Evolutionary conservation across 2,888 invertebrate genomes (phyloP), one percentile per base, ranked within the genome.

Genomic region (Pollenia angustigena): DNA sequence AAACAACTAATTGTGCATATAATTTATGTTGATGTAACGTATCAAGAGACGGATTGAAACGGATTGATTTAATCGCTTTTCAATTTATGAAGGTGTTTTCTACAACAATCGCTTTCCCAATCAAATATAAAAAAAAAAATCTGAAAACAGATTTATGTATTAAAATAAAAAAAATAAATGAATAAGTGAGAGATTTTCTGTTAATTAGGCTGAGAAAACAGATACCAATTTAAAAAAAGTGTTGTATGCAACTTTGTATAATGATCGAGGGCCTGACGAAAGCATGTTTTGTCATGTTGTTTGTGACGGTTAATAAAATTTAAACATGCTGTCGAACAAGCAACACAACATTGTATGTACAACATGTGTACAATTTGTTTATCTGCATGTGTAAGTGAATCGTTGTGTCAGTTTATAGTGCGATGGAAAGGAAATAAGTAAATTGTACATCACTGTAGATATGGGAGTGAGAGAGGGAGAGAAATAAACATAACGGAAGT

Each of bases 81-180:
- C 64, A 52, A 82, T 75, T 66, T 81, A 56, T 48, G 74, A 79
- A 82, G 79, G 86, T 80, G 79, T 82, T 85, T 69, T 82, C 79
- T 56, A 62, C 78, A 81, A 58, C 42, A 81, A 72, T 74, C 60
- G 50, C 54, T 60, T 23, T 18, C 56, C 68, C 52, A 54, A 69
- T 60, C 23, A 69, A 68, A 40, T 48, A 46, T 14, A 50, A 58
- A 50, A 42, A 48, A 68, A 58, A 50, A 42, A 48, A 68, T 9
- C 18, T n/a, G 32, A 16, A 44, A 52, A 54, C 7, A 48, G 58
- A 50, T 75, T 74, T n/a, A 60, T 58, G n/a, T n/a, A n/a, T 16
- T 1, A 8, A 50, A 42, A 54, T 54, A 40, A 54, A 44, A 11
- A 14, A 16, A 10, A 10, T 3, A 23, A 2, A 11, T 16, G 6